phyloP scores from a whole-genome alignment of 2,888 invertebrate genomes.

The Polymixis lichenea region DNA sequence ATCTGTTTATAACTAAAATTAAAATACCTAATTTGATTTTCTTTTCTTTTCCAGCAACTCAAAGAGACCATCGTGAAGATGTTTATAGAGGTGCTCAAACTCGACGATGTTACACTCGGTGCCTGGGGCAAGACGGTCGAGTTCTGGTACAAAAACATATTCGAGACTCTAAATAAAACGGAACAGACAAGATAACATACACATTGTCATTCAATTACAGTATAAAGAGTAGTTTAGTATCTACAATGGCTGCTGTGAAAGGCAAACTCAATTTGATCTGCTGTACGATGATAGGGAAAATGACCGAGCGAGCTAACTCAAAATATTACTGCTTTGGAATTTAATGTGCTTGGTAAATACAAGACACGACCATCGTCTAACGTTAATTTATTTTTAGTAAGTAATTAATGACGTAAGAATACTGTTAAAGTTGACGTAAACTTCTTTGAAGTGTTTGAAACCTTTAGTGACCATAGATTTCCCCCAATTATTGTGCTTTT shows the following conservation, averaged over 20 bases:
- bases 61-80: conserved; percentile 86
- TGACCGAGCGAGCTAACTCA: conserved; percentile 26
- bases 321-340: not conserved
- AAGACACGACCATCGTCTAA: not conserved
- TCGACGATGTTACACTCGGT: conserved; percentile 80
- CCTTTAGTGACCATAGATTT: conserved; percentile 13
- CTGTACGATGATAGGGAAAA: conserved; percentile 48
- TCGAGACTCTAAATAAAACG: conserved; percentile 75
- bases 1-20: not conserved
- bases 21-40: not conserved
- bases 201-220: conserved; percentile 60
- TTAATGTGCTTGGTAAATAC: conserved; percentile 10
- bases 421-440: conserved; percentile 14
- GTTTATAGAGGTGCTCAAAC: conserved; percentile 85
- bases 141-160: conserved; percentile 88
- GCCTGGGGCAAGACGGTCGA: conserved; percentile 87
- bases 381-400: conserved; percentile 26
- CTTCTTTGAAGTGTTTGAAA: conserved; percentile 9
- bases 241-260: conserved; percentile 60
- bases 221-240: conserved; percentile 61
- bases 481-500: not conserved
- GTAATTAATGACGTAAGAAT: conserved; percentile 3
- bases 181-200: conserved; percentile 72
- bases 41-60: conserved; percentile 78
- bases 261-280: conserved; percentile 58